phyloP scores from a whole-genome alignment of 2,113 vertebrate genomes.

The Hippolais icterina region DNA sequence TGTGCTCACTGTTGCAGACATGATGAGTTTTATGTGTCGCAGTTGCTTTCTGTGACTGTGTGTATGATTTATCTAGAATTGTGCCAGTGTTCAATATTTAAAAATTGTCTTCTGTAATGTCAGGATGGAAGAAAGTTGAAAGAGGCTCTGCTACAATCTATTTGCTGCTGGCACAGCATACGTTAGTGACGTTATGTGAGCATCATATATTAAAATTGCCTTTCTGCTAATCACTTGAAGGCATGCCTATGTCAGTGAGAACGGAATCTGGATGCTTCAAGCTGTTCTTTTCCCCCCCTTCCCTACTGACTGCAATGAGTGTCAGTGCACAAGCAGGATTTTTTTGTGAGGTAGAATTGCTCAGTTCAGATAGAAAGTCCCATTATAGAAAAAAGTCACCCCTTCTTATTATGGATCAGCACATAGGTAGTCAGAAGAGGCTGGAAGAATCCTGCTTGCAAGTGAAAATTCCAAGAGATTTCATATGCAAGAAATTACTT shows the following conservation, averaged over 20 bases:
- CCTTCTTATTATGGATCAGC: too few species aligned
- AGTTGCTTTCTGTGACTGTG: not conserved
- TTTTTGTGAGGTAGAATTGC: not conserved
- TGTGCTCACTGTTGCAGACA: not conserved
- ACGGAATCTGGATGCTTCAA: not conserved
- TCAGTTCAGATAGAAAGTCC: not conserved
- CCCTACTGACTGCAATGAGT: not conserved
- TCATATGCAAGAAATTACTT: not conserved
- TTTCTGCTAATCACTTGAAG: not conserved
- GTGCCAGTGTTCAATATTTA: not conserved
- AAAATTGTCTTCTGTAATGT: not conserved
- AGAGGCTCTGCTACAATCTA: not conserved
- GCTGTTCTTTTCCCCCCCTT: not conserved
- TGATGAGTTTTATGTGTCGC: not conserved
- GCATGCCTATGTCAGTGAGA: not conserved
- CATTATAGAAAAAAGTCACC: accelerated
- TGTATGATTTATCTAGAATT: not conserved
- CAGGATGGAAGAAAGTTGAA: not conserved
- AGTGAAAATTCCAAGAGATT: not conserved
- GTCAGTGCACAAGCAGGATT: not conserved
- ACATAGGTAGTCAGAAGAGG: not conserved
- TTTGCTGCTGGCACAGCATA: not conserved
- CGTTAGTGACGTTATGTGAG: not conserved
- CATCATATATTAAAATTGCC: not conserved
- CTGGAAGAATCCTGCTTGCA: not conserved